Evolutionary conservation across 2,797 vertebrate genomes (phyloP), one percentile per base, ranked within the genome.

Genomic region (Oreochromis mossambicus): DNA sequence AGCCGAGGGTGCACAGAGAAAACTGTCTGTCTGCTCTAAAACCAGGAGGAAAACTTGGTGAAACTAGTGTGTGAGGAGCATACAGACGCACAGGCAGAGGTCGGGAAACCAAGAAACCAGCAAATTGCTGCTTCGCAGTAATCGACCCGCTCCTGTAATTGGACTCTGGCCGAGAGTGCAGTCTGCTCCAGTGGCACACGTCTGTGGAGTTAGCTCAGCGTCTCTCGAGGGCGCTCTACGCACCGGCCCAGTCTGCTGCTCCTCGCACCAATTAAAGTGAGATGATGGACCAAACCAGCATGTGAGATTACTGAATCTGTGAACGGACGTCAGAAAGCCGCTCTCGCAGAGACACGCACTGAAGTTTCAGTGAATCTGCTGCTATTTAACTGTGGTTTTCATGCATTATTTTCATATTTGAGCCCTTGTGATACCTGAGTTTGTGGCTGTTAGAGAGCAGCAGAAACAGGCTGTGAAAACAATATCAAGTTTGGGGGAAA

Each of bases 181-280:
- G 48, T 12, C 56, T 52, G 83, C 50, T 66, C 80, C 79, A 8
- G 24, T 78, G 75, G 82, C 83, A 54, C 79, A 58, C 83, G 79
- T 79, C 61, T 75, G 43, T 24, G 4, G 3, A 63, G 79, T 61
- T 41, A 19, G 48, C 52, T 77, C 66, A 2, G 55, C 6, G 0
- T 66, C 75, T 73, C 66, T 26, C 1, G 26, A 7, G 75, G 52
- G 81, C 12, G 24, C 24, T 78, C 10, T 41, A 5, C 26, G 8
- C 14, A 17, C 1, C 26, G 17, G 26, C 55, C 21, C 55, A 17
- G 26, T 4, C 26, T 32, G 75, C 73, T 13, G 34, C 61, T 58
- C 24, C 41, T 70, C 52, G 7, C 10, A 15, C 54, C 55, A 38
- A 41, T 81, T 80, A 77, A 2, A 7, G 12, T 0, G 11, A 50